Evolutionary conservation across 2,113 vertebrate species (phyloP), one percentile per base, ranked within the genome.

Genomic region (Myrmecophaga tridactyla): DNA sequence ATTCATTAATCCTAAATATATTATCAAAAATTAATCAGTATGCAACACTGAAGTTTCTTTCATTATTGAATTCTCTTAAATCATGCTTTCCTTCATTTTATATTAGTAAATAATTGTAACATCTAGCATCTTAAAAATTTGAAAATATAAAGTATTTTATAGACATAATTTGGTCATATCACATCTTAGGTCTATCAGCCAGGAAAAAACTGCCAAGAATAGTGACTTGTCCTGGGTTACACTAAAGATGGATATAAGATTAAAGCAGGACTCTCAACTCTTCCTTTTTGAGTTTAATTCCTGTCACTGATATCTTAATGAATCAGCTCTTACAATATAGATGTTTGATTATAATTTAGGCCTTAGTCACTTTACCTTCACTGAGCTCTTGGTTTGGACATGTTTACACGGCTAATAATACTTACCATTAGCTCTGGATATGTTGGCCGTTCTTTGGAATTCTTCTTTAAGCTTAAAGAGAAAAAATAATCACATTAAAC

Each of bases 391-490:
- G 51, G 46, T 63, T 25, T 34, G 46, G 36, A 78, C 46, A 56
- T 7, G 18, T 78, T 48, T 12, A 56, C 6, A 8, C 4, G 2
- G 7, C 14, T 86, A 88, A 81, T 20, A 58, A 94, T 90, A 98
- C 99, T 98, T 97, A 99, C 99, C 99, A 99, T 99, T 98, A 99
- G 99, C 97, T 99, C 99, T 97, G 99, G 98, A 97, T 99, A 99
- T 3, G 99, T 99, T 93, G 99, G 99, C 97, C 99, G 98, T 97
- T 99, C 99, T 99, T 99, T 99, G 98, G 99, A 99, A 98, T 99
- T 99, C 98, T 99, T 99, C 99, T 99, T 99, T 98, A 99, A 99
- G 98, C 99, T 99, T 96, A 95, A 97, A 96, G 65, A 70, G 25
- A 48, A 92, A 91, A 96, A 93, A 85, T n/a, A 92, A 96, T 43